These are phyloP conservation scores for Oenanthe melanoleuca DNA, from an alignment of 2,113 vertebrate species.

Conservation along the genomic window DNA sequence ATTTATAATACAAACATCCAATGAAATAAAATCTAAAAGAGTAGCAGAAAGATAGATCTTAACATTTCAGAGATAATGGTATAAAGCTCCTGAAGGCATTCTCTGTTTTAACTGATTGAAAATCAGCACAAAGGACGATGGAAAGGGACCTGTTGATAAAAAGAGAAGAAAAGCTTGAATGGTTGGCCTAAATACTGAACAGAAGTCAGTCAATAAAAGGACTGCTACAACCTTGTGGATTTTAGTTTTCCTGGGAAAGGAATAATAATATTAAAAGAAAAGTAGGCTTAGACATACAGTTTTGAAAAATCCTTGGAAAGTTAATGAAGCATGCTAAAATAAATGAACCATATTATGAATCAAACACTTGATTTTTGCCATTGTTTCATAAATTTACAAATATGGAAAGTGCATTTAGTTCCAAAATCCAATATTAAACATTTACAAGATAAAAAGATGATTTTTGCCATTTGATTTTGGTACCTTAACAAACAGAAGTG, in stretches of 20 bases:
- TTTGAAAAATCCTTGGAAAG: slow-evolving; percentile 19
- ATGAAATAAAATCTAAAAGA: neutral
- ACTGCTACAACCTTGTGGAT: neutral
- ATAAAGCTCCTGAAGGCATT: neutral
- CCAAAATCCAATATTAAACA: neutral
- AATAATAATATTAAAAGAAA: neutral
- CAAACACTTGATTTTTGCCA: neutral
- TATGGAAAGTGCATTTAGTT: neutral
- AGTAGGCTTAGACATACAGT: neutral
- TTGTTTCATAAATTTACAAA: neutral
- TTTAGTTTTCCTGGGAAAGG: neutral
- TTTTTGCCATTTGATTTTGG: neutral
- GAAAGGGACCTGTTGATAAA: neutral
- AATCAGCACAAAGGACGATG: neutral
- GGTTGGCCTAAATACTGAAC: neutral
- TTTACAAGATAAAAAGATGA: neutral
- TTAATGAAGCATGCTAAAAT: neutral
- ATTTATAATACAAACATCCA: neutral
- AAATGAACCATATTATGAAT: neutral
- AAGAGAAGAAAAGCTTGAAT: neutral
- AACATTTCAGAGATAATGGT: neutral
- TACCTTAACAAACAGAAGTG: neutral
- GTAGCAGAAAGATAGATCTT: neutral
- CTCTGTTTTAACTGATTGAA: neutral
- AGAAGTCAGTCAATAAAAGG: neutral